Base-by-base conservation (phyloP, 2,113 vertebrate species). In the Platichthys stellatus region DNA sequence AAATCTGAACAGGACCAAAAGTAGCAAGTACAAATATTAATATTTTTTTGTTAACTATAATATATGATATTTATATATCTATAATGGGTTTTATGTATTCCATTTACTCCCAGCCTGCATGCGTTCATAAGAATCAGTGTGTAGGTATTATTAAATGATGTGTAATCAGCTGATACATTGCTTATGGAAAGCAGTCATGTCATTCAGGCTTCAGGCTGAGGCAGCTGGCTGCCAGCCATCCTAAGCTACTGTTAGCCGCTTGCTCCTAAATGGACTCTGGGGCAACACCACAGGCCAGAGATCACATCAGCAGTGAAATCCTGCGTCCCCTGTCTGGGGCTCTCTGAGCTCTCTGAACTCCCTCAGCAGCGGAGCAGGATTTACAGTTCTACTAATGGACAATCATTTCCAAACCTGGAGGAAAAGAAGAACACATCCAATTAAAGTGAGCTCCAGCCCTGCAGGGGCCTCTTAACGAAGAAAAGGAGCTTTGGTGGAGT, bases 351-450 rank as follows among this genome's bases (percentile, higher is more conserved):
- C 24, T 8, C 47, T 40, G 21, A 18, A 5, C 43, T 54, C 57
- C 58, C 59, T 51, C 11, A 35, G 45, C 38, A 51, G n/a, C 17
- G 5, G 24, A 31, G 38, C 18, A 47, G 40, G 59, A 86, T 64
- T 83, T 70, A 62, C 57, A 31, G 18, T 66, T 63, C 49, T 53
- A 43, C 64, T 70, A 69, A 77, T 68, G 62, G 45, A 76, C 64
- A 70, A 70, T 80, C 56, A 72, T 74, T 79, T 40, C 61, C 17
- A 53, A 74, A 65, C 68, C 54, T 14, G 3, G 53, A 24, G 59
- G 21, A 49, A 24, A 62, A 71, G 49, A 1, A 28, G 49, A 47
- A 47, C 31, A 23, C 28, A 63, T 61, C 62, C 62, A 77, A 72
- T 78, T 78, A 68, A 74, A 74, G 15, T 2, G n/a, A 80, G 69